Conservation (phyloP, 2,113 vertebrate genomes). For the Numenius arquata region DNA sequence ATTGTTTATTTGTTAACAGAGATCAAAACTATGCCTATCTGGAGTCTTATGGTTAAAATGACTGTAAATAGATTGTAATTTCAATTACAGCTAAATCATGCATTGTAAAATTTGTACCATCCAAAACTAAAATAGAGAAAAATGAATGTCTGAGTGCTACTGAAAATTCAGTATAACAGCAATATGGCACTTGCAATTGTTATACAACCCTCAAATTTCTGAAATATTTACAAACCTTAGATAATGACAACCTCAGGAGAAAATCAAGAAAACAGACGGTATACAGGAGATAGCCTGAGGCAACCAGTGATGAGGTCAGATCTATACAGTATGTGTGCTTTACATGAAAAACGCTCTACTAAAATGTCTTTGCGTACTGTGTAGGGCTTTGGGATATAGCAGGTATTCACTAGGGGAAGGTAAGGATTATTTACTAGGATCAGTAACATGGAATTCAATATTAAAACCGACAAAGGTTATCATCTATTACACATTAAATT, state of each 20-base stretch:
- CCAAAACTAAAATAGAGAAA: constrained; percentile 2
- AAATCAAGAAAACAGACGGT: constrained; percentile 80
- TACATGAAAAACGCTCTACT: constrained; percentile 84
- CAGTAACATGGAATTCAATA: constrained; percentile 83
- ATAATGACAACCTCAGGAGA: constrained; percentile 81
- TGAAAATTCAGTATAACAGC: constrained; percentile 22
- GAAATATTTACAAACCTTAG: constrained; percentile 89
- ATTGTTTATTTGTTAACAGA: constrained; percentile 20
- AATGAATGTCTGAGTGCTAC: not conserved
- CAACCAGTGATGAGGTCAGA: constrained; percentile 80
- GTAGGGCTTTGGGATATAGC: constrained; percentile 78
- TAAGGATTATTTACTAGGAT: constrained; percentile 81
- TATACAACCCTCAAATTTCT: constrained; percentile 57
- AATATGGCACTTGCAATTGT: constrained; percentile 42
- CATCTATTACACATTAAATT: constrained; percentile 85
- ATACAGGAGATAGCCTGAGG: constrained; percentile 80
- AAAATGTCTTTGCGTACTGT: constrained; percentile 78
- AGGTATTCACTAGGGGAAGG: constrained; percentile 75
- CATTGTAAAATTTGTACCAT: not conserved
- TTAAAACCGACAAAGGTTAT: constrained; percentile 85
- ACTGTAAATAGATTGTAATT: constrained; percentile 18
- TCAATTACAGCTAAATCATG: constrained; percentile 6
- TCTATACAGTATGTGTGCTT: constrained; percentile 83
- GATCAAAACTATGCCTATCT: not conserved
- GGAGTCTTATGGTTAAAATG: constrained; percentile 11